Evolutionary conservation across 2,113 vertebrate genomes (phyloP).

Genomic region (Collichthys lucidus): DNA sequence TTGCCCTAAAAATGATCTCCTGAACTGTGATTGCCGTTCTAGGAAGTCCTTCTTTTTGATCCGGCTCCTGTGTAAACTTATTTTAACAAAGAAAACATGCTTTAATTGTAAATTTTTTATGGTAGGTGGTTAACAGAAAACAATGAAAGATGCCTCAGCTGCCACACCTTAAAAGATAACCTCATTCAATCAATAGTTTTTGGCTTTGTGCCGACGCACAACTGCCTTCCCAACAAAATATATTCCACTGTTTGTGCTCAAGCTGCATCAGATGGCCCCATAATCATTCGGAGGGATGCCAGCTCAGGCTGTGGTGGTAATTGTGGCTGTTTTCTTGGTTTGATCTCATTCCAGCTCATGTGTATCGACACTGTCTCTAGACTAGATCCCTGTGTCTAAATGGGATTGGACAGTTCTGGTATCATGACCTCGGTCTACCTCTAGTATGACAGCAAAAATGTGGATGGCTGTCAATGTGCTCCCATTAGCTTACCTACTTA

Average conservation of each 20-base stretch:
- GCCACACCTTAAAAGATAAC: conserved; percentile 37
- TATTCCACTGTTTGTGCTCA: conserved; percentile 31
- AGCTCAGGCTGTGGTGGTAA: conserved; percentile 56
- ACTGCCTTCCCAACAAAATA: conserved; percentile 12
- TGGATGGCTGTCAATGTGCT: conserved; percentile 29
- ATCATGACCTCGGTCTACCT: conserved; percentile 51
- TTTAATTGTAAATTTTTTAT: background rate
- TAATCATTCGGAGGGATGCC: conserved; percentile 54
- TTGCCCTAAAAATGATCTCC: conserved; percentile 33
- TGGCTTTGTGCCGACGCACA: conserved; percentile 34
- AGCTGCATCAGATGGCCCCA: conserved; percentile 55
- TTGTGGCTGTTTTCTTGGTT: conserved; percentile 51
- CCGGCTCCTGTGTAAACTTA: background rate
- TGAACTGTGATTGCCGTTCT: conserved; percentile 12
- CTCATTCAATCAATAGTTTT: conserved; percentile 45
- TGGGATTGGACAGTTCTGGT: conserved; percentile 45
- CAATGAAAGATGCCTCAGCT: conserved; percentile 18
- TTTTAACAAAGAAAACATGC: conserved; percentile 12
- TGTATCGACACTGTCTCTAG: conserved; percentile 35
- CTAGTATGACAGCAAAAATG: conserved; percentile 43
- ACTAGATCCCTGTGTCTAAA: conserved; percentile 41
- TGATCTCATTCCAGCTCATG: conserved; percentile 62
- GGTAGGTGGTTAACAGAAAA: conserved; percentile 23
- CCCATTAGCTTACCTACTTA: conserved; percentile 55
- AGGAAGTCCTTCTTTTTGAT: conserved; percentile 32